Evolutionary conservation across 2,888 invertebrate species (phyloP), one percentile per base, ranked within the genome.

Genomic region (Teleogryllus oceanicus): DNA sequence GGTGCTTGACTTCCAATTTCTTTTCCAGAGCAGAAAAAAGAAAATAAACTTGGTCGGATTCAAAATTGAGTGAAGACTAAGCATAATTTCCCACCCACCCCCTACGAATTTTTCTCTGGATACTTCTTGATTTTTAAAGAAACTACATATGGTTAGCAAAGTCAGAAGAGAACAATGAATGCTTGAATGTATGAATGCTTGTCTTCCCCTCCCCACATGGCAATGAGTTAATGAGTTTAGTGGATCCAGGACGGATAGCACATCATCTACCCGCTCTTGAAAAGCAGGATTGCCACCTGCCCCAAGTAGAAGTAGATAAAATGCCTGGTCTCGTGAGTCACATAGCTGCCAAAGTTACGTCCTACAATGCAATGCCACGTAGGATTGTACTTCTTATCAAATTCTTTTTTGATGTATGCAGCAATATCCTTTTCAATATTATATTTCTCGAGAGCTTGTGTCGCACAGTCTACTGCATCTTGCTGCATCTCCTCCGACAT

Each of bases 401-500:
- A 99, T 88, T 99, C 99, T 88, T 99, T 99, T 91, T 99, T 99
- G 88, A 99, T 98, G 89, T 94, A 99, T 81, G 99, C 99, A 21
- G 99, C 99, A 86, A 99, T 99, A 88, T 99, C 99, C 93, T 99
- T 99, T 90, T 99, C 99, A 88, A 98, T 98, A 89, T 98, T 98
- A 89, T 96, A 99, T 88, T 99, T 99, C 88, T 99, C 99, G 83
- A 99, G 91, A 49, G 99, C 98, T 88, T 98, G 97, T 83, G 98
- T 98, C 84, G 99, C 98, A 88, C 97, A 98, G 88, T 99, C 99
- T 50, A 99, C 98, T 84, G 99, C 98, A 88, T 99, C 99, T 88
- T 99, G 98, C 92, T 99, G 99, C 99, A 99, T 99, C 90, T 99
- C 99, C 89, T 99, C 99, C 85, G 97, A 95, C 99, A 99, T 99